Percentiles rank a stretch among this genome's conserved stretches.
These are phyloP conservation scores for Desmodus rotundus DNA, from an alignment of 2,113 vertebrate species.

Conservation along the genomic window DNA sequence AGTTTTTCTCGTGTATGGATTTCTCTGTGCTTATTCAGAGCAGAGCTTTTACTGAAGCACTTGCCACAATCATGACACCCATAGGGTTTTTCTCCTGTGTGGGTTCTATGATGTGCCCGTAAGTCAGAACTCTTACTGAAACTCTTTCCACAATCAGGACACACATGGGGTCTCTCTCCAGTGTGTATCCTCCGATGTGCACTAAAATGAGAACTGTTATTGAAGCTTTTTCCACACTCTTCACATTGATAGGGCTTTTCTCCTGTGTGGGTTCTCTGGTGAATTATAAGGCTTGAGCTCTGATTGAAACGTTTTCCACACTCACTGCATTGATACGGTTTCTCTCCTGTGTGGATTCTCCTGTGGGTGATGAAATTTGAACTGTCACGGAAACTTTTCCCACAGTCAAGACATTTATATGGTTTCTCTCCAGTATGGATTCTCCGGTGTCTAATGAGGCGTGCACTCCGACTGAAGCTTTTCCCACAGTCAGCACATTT, in stretches of 20 bases:
- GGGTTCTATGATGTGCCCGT: constrained; percentile 71
- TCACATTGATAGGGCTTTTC: constrained; percentile 74
- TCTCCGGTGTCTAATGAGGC: constrained; percentile 62
- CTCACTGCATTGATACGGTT: constrained; percentile 72
- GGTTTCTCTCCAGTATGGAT: constrained; percentile 76
- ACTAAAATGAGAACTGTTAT: constrained; percentile 72
- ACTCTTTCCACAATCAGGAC: constrained; percentile 75
- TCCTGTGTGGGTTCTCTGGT: constrained; percentile 74
- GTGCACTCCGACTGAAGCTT: constrained; percentile 53
- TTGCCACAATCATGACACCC: constrained; percentile 73
- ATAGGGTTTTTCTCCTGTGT: constrained; percentile 74
- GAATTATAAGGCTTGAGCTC: constrained; percentile 73
- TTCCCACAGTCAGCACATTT: constrained; percentile 72
- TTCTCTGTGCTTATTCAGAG: constrained; percentile 75
- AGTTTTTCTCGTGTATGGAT: constrained; percentile 66
- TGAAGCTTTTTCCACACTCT: constrained; percentile 72
- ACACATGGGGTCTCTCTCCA: constrained; percentile 75
- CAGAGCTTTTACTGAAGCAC: constrained; percentile 74
- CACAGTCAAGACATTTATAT: constrained; percentile 73
- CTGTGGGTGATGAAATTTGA: constrained; percentile 76
- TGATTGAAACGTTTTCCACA: constrained; percentile 75
- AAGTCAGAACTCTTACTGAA: constrained; percentile 77
- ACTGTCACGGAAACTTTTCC: constrained; percentile 76
- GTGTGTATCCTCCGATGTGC: constrained; percentile 74
- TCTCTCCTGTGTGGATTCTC: constrained; percentile 75